phyloP scores from a whole-genome alignment of 2,888 invertebrate species.

The Parnassius apollo region DNA sequence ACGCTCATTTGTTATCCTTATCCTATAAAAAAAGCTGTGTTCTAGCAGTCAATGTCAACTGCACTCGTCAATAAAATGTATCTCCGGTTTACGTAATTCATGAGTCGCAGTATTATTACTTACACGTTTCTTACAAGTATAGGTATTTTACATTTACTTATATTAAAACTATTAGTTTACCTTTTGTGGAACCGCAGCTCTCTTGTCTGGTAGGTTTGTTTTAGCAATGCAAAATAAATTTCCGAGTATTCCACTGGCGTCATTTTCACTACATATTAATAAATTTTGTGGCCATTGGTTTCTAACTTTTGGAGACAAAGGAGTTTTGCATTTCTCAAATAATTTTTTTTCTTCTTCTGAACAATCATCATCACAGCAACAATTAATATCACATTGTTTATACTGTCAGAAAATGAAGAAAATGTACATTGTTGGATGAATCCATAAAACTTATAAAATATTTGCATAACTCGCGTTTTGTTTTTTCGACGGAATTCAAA shows the following conservation, averaged over 20 bases:
- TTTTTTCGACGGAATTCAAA: too few relatives aligned
- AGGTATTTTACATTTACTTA: too few relatives aligned
- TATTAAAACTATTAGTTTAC: conserved; percentile 10
- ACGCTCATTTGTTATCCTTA: too few relatives aligned
- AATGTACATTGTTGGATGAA: too few relatives aligned
- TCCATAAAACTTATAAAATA: too few relatives aligned
- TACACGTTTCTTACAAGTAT: too few relatives aligned
- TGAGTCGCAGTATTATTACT: too few relatives aligned
- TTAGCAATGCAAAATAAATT: conserved; percentile 65
- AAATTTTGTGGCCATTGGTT: conserved; percentile 32
- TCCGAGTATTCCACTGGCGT: conserved; percentile 36
- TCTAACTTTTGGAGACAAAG: conserved; percentile 2
- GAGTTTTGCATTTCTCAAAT: conserved; percentile 54
- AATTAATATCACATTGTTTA: conserved; percentile 88
- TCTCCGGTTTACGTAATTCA: too few relatives aligned
- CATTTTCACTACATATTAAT: conserved; percentile 32
- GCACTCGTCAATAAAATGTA: too few relatives aligned
- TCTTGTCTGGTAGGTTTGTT: conserved; percentile 60
- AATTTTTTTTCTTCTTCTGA: conserved; percentile 77
- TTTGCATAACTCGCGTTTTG: too few relatives aligned
- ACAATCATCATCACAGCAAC: conserved; percentile 92
- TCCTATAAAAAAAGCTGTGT: too few relatives aligned
- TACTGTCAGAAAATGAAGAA: conserved; percentile 60
- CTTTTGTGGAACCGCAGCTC: conserved; percentile 16
- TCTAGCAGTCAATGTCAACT: too few relatives aligned